Base-by-base conservation (phyloP, 2,797 vertebrate species). In the Pyrocephalus nanus region DNA sequence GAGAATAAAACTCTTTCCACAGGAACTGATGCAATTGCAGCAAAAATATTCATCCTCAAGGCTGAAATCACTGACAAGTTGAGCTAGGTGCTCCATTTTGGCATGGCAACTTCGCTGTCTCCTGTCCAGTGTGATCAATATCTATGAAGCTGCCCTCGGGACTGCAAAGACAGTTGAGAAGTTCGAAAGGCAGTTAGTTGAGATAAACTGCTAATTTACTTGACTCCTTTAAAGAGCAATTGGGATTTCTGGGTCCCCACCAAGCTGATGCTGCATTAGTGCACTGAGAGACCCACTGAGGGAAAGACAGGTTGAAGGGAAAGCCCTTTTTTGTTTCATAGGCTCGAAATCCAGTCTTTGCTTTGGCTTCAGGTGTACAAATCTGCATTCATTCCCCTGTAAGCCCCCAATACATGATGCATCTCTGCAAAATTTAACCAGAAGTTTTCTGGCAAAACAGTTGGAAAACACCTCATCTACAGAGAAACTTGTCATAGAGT, bases 131-230 rank as follows among this genome's bases (percentile, higher is more conserved):
- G 58, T 38, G 47, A 94, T 83, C 87, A 90, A 47, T 9, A 34
- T 85, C 50, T 75, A 0, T 11, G 61, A 43, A 53, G 40, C 32
- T 70, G 81, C 65, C 54, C 75, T 36, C 14, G 0, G 84, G 82
- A 95, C 29, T 83, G 43, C 15, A 78, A 32, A 82, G 70, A 50
- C 40, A 84, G 19, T 5, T 55, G n/a, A 71, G 69, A 65, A 92
- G 50, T 86, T 65, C 57, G 54, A 72, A 77, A 95, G 34, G 58
- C 66, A 81, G 34, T 74, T 74, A 86, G 36, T 70, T 72, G 62
- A 86, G 81, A 88, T 58, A 80, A 89, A 69, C 47, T 55, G 40
- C 47, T 69, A 36, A 77, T 86, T 90, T 92, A 77, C 73, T 75
- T 77, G 27, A 53, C 16, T 91, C 30, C 18, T 72, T 90, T 86